These are phyloP conservation scores for Nasalis larvatus DNA, from an alignment of 2,113 vertebrate genomes.

Conservation along the genomic window DNA sequence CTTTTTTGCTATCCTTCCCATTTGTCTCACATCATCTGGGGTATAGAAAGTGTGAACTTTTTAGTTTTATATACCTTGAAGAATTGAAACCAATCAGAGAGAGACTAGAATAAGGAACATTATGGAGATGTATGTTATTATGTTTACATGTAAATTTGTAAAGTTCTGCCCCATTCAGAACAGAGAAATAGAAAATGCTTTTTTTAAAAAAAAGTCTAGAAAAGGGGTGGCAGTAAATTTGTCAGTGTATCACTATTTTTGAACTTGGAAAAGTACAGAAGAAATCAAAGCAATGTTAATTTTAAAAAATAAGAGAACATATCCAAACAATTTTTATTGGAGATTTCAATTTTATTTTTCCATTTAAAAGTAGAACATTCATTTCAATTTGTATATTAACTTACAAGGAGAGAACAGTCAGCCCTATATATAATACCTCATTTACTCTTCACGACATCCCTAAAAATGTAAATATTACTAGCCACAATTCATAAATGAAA, in stretches of 20 bases:
- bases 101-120: neutral
- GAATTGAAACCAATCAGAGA: conserved; percentile 35
- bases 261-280: neutral
- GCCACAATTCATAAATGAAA: conserved; percentile 17
- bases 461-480: neutral
- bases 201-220: neutral
- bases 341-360: conserved; percentile 28
- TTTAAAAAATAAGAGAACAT: neutral
- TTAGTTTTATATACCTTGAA: conserved; percentile 48
- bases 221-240: neutral
- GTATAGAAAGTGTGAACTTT: conserved; percentile 35
- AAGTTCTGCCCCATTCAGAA: neutral
- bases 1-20: conserved; percentile 12
- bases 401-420: neutral
- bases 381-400: conserved; percentile 14
- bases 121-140: neutral
- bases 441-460: neutral
- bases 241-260: neutral
- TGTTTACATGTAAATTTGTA: neutral
- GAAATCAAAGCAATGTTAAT: neutral
- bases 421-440: neutral
- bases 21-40: conserved; percentile 67
- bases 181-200: neutral
- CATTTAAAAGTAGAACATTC: neutral
- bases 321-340: neutral